These are phyloP conservation scores for Chrysotoxum bicinctum DNA, from an alignment of 2,888 invertebrate genomes.

Conservation along the genomic window DNA sequence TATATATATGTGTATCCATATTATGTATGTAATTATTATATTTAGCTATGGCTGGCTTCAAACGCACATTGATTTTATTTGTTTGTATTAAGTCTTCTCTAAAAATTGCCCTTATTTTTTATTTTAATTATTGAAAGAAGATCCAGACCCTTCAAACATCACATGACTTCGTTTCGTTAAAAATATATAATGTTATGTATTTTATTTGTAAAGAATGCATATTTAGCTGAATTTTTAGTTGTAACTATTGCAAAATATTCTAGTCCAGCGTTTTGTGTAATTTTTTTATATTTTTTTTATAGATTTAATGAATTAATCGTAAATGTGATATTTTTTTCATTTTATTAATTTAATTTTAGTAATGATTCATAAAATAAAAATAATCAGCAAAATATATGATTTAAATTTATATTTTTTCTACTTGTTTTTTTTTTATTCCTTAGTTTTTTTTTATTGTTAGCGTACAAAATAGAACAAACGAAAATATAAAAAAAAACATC, in stretches of 20 bases:
- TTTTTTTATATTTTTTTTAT: conserved; percentile 48
- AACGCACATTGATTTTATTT: conserved; percentile 65
- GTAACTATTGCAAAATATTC: conserved; percentile 69
- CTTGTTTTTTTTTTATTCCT: conserved; percentile 20
- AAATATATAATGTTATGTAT: conserved; percentile 30
- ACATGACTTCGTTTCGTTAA: conserved; percentile 39
- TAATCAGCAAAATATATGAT: conserved; percentile 26
- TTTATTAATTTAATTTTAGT: conserved; percentile 67
- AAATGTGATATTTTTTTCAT: conserved; percentile 71
- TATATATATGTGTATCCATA: conserved; percentile 27
- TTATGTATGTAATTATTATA: conserved; percentile 31
- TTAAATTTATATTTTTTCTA: conserved; percentile 22
- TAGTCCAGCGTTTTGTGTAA: conserved; percentile 66
- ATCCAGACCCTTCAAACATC: neutral
- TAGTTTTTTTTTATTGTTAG: conserved; percentile 44
- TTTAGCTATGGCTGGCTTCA: conserved; percentile 61
- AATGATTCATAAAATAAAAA: conserved; percentile 55
- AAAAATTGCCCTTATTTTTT: neutral
- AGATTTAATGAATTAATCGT: conserved; percentile 69
- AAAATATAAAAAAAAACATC: conserved; percentile 23
- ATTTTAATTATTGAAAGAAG: neutral
- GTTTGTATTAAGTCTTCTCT: conserved; percentile 3
- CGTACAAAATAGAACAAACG: conserved; percentile 65
- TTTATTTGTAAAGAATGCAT: conserved; percentile 12
- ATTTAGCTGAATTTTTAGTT: conserved; percentile 57